A percentile compares a stretch with the other conserved stretches of the same genome.
phyloP scores from a whole-genome alignment of 2,797 vertebrate genomes.

The Lagodon rhomboides region DNA sequence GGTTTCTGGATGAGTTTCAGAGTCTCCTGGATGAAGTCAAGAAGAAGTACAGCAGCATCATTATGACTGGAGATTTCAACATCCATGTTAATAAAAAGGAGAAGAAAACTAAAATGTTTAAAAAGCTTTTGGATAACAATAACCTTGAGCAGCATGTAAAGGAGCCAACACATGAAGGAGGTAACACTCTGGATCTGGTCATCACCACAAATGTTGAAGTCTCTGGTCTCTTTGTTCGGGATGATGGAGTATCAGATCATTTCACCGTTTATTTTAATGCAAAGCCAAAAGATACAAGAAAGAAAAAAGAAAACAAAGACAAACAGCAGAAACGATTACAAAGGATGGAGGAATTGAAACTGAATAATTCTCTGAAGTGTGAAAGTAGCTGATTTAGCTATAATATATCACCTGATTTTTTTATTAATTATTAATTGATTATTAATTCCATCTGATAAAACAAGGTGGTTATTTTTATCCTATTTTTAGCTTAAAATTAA shows the following conservation, averaged over 20 bases:
- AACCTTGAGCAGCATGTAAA: not conserved
- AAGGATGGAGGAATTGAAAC: too few relatives aligned
- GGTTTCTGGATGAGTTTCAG: not conserved
- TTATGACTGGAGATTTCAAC: not conserved
- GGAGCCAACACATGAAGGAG: not conserved
- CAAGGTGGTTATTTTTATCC: too few relatives aligned
- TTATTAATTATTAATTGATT: too few relatives aligned
- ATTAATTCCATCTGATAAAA: too few relatives aligned
- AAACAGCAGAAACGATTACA: not conserved
- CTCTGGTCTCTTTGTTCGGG: not conserved
- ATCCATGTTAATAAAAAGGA: not conserved
- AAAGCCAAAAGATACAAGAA: not conserved
- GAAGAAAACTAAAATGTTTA: too few relatives aligned
- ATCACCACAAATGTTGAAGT: not conserved
- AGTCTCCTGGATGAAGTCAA: not conserved
- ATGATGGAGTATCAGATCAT: not conserved
- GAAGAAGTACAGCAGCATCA: not conserved
- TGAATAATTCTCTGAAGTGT: too few relatives aligned
- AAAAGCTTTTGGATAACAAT: fast-evolving
- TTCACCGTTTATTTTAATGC: not conserved
- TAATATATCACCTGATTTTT: too few relatives aligned
- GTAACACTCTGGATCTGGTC: not conserved
- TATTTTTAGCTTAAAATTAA: too few relatives aligned
- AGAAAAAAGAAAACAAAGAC: not conserved
- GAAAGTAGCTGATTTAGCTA: too few relatives aligned